A percentile compares a stretch with the other conserved stretches of the same genome.
Conservation (phyloP, 2,113 vertebrate genomes). For the Laticauda colubrina region DNA sequence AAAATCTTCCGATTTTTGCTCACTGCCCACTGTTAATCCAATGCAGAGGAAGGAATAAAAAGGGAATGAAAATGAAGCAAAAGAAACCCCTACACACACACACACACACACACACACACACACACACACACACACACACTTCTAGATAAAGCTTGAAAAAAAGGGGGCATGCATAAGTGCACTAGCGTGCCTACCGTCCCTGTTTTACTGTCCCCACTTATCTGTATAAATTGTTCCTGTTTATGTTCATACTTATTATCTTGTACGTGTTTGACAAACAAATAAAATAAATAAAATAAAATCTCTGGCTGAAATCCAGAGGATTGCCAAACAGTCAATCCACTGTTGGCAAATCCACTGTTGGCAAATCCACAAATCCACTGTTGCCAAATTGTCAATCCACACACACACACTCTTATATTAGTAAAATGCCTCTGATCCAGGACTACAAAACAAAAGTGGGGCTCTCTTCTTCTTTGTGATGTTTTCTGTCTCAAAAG, state of each 20-base stretch:
- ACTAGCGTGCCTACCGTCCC: too few species aligned
- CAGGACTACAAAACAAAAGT: neutral
- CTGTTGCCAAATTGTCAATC: too few species aligned
- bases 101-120: neutral
- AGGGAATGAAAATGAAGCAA: neutral
- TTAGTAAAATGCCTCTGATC: neutral
- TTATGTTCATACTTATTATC: too few species aligned
- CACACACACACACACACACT: neutral
- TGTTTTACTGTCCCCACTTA: too few species aligned
- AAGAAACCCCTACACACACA: neutral
- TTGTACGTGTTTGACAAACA: too few species aligned
- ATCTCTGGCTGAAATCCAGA: neutral
- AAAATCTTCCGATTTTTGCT: neutral
- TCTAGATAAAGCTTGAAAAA: neutral
- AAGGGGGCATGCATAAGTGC: too few species aligned
- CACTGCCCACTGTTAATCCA: neutral
- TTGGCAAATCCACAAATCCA: too few species aligned
- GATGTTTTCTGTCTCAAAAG: neutral
- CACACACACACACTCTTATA: neutral
- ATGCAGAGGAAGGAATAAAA: neutral
- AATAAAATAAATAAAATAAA: too few species aligned
- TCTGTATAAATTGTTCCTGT: too few species aligned
- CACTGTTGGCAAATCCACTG: too few species aligned
- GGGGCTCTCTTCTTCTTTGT: neutral
- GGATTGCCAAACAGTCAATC: neutral